These are phyloP conservation scores for Girardia tigrina DNA, from an alignment of 2,888 invertebrate genomes.

Conservation along the genomic window DNA sequence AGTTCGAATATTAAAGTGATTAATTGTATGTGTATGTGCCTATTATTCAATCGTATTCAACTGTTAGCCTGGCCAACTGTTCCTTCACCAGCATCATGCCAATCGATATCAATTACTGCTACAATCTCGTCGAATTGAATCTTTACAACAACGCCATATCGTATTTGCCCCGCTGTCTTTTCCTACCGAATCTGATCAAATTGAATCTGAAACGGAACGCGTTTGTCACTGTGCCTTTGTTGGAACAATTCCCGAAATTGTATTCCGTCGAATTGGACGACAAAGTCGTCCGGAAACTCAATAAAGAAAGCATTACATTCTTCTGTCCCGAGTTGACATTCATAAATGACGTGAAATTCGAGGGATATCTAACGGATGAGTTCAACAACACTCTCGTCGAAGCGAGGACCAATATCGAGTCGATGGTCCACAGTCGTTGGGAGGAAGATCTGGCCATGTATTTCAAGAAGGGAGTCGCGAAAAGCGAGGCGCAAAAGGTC, in stretches of 20 bases:
- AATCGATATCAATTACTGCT: constrained; percentile 29
- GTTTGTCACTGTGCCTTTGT: constrained; percentile 25
- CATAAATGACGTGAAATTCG: not conserved
- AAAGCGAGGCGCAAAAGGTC: not conserved
- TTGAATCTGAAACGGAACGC: constrained; percentile 17
- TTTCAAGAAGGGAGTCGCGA: not conserved
- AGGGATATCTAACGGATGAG: not conserved
- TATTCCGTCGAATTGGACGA: constrained; percentile 11
- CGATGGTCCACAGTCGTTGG: not conserved
- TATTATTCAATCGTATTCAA: not conserved
- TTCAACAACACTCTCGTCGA: not conserved
- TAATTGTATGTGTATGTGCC: not conserved
- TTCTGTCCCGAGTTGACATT: not conserved
- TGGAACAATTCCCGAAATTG: constrained; percentile 34
- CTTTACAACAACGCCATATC: constrained; percentile 27
- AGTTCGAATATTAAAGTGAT: constrained; percentile 34
- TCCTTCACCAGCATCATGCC: constrained; percentile 34
- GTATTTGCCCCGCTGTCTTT: constrained; percentile 32
- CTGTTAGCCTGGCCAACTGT: constrained; percentile 32
- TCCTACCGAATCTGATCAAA: constrained; percentile 29
- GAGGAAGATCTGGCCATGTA: not conserved
- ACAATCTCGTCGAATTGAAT: constrained; percentile 37
- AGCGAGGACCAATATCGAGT: not conserved
- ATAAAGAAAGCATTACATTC: not conserved
- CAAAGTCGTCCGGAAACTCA: not conserved